Conservation (phyloP, 2,797 vertebrate species). For the Petrocephalus sullivani region DNA sequence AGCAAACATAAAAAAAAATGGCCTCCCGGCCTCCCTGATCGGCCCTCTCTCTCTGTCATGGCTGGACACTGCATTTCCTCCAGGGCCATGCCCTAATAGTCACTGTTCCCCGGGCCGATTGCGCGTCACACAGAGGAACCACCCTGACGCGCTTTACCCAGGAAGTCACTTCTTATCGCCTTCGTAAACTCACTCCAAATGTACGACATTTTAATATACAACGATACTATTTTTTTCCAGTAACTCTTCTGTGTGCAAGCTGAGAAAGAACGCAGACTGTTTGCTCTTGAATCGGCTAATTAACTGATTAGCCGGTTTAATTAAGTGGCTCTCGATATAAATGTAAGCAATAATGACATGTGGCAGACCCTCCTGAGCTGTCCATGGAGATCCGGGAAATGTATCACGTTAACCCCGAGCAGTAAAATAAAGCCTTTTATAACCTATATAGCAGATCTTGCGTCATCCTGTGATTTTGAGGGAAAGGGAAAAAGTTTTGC, state of each 20-base stretch:
- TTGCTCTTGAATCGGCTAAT: conserved; percentile 43
- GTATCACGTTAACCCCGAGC: conserved; percentile 55
- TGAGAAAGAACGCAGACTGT: conserved; percentile 26
- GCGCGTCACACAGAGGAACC: background rate
- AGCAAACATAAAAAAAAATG: conserved; percentile 31
- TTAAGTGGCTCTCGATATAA: conserved; percentile 35
- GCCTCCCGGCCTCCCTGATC: background rate
- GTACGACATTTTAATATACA: background rate
- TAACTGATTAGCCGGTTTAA: background rate
- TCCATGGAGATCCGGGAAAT: conserved; percentile 57
- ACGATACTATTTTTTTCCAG: too few species aligned
- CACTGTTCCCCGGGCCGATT: background rate
- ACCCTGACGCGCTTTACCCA: background rate
- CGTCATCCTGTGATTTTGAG: conserved; percentile 61
- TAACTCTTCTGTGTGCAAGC: background rate
- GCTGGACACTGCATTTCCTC: background rate
- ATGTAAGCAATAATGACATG: conserved; percentile 46
- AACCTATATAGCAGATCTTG: conserved; percentile 60
- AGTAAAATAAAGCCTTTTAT: conserved; percentile 46
- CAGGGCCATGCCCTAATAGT: background rate
- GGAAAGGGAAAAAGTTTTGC: conserved; percentile 46
- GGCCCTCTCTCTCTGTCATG: background rate
- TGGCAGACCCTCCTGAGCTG: conserved; percentile 39
- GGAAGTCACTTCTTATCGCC: background rate
- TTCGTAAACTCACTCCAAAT: background rate